These are phyloP conservation scores for Antennarius maculatus DNA, from an alignment of 2,797 vertebrate species.

Conservation along the genomic window DNA sequence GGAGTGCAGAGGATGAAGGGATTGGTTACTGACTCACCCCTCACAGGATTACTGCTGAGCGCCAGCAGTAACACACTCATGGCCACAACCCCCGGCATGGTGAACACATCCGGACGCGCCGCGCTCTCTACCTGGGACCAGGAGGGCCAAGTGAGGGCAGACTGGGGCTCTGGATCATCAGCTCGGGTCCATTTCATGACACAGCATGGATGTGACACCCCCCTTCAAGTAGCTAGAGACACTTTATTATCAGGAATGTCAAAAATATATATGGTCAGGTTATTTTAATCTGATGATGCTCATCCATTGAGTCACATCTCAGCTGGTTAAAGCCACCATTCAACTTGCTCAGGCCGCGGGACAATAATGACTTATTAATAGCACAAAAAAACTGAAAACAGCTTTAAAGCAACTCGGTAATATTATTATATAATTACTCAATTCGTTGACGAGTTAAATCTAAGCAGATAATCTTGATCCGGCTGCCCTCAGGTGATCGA, in stretches of 20 bases:
- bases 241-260: slow-evolving; percentile 12
- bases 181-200: slow-evolving; percentile 65
- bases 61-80: slow-evolving; percentile 73
- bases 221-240: slow-evolving; percentile 28
- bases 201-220: slow-evolving; percentile 15
- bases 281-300: slow-evolving; percentile 26
- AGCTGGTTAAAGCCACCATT: slow-evolving; percentile 64
- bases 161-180: slow-evolving; percentile 54
- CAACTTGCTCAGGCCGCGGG: slow-evolving; percentile 40
- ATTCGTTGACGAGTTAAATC: neutral
- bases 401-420: neutral
- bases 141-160: slow-evolving; percentile 48
- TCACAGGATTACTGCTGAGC: slow-evolving; percentile 67
- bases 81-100: slow-evolving; percentile 57
- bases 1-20: slow-evolving; percentile 40
- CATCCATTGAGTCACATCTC: slow-evolving; percentile 53
- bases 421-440: no score
- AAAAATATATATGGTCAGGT: neutral
- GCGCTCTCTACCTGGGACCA: slow-evolving; percentile 68
- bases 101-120: slow-evolving; percentile 51
- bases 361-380: slow-evolving; percentile 41
- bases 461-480: slow-evolving; percentile 36
- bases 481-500: slow-evolving; percentile 44
- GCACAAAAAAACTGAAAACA: neutral
- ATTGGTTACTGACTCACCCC: slow-evolving; percentile 78